Conservation (phyloP, 2,113 vertebrate species). For the Ceyx margarethae region DNA sequence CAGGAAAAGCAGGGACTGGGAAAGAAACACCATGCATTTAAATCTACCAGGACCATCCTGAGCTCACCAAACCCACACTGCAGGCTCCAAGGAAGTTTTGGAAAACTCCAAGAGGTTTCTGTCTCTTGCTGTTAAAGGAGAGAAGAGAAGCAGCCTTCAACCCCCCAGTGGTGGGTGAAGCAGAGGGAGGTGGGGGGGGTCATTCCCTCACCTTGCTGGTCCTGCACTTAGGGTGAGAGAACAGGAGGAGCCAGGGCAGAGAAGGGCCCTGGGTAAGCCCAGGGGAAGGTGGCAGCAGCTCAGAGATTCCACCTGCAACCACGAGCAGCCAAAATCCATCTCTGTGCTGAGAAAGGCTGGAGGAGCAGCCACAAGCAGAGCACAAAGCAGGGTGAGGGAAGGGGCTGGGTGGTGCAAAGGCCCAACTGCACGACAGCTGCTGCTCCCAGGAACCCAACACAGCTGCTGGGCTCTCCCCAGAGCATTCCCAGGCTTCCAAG, state of each 20-base stretch:
- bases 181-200: not conserved
- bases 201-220: not conserved
- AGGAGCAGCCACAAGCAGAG: not conserved
- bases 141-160: not conserved
- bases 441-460: accelerated
- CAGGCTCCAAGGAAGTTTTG: not conserved
- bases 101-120: not conserved
- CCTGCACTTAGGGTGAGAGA: not conserved
- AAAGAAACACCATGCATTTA: not conserved
- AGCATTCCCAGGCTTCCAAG: not conserved
- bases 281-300: accelerated
- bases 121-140: not conserved
- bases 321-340: not conserved
- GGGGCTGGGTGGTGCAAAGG: accelerated
- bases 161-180: not conserved
- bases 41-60: accelerated
- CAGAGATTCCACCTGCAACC: accelerated
- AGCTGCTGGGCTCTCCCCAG: accelerated
- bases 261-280: accelerated
- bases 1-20: not conserved
- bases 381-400: accelerated
- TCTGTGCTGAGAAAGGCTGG: not conserved
- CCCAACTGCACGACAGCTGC: accelerated
- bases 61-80: not conserved
- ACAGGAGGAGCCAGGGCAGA: not conserved